phyloP scores from a whole-genome alignment of 2,888 invertebrate genomes.

The Gymnosoma rotundatum region DNA sequence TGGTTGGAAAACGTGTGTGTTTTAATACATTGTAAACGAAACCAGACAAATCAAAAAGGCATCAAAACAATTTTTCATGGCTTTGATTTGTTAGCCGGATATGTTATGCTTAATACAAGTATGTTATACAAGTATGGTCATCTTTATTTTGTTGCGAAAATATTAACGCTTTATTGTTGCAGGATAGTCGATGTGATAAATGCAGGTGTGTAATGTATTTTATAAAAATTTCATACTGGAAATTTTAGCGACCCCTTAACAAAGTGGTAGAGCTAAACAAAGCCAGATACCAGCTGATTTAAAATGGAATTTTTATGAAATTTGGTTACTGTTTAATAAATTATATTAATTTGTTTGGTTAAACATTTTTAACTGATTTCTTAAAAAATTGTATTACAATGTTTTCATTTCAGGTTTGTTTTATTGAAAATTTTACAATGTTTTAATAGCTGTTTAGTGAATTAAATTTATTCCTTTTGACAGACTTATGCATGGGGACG shows the following conservation, averaged over 20 bases:
- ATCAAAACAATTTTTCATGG: constrained; percentile 66
- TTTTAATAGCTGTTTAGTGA: constrained; percentile 6
- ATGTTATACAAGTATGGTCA: constrained; percentile 66
- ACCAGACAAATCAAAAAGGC: not conserved
- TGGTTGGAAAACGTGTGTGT: constrained; percentile 43
- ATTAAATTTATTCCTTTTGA: constrained; percentile 14
- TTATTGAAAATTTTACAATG: not conserved
- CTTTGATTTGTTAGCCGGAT: constrained; percentile 72
- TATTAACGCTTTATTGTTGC: constrained; percentile 6
- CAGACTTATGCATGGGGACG: constrained; percentile 19
- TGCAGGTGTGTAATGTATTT: constrained; percentile 9
- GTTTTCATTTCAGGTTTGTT: too few relatives aligned
- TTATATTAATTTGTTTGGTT: too few relatives aligned
- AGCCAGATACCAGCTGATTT: not conserved
- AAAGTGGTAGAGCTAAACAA: not conserved
- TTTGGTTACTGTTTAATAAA: too few relatives aligned
- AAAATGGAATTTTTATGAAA: not conserved
- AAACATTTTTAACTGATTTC: too few relatives aligned
- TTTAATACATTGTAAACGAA: constrained; percentile 31
- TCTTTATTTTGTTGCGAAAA: not conserved
- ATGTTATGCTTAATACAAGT: constrained; percentile 75
- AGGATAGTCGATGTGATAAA: not conserved
- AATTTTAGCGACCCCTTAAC: not conserved
- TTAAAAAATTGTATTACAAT: too few relatives aligned
- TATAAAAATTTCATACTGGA: not conserved